A percentile compares a stretch with the other conserved stretches of the same genome.
Evolutionary conservation across 1,140 invertebrate genomes (phyloP).

Genomic region (Ostrea denselamellosa): DNA sequence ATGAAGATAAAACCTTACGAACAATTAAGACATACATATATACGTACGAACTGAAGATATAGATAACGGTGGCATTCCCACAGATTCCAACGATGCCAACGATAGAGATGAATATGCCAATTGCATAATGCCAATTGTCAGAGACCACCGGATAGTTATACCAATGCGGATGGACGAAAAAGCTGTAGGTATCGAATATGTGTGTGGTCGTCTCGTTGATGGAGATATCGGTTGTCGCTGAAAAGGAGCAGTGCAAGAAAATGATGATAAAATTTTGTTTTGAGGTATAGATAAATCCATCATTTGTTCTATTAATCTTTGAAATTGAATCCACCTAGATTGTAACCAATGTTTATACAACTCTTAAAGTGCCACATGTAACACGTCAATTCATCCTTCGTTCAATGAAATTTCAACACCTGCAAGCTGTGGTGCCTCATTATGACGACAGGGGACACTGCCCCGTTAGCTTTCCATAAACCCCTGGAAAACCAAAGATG

Average conservation of each 20-base stretch:
- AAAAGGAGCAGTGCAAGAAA: neutral
- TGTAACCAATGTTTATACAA: no score
- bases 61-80: constrained; percentile 92
- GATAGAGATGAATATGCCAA: constrained; percentile 87
- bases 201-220: constrained; percentile 57
- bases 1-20: no score
- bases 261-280: neutral
- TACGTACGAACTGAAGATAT: constrained; percentile 85
- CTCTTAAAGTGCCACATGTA: no score
- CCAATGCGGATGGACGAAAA: constrained; percentile 74
- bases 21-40: constrained; percentile 10
- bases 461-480: no score
- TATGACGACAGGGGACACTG: no score
- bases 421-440: no score
- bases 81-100: constrained; percentile 86
- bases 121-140: constrained; percentile 82
- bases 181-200: constrained; percentile 66
- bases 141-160: constrained; percentile 66
- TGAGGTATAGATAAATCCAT: no score
- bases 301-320: no score
- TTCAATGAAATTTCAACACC: no score
- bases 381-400: no score
- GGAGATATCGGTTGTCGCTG: neutral
- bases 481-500: no score
- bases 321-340: neutral